Conservation (phyloP, 1,140 invertebrate genomes). For the Solen grandis region DNA sequence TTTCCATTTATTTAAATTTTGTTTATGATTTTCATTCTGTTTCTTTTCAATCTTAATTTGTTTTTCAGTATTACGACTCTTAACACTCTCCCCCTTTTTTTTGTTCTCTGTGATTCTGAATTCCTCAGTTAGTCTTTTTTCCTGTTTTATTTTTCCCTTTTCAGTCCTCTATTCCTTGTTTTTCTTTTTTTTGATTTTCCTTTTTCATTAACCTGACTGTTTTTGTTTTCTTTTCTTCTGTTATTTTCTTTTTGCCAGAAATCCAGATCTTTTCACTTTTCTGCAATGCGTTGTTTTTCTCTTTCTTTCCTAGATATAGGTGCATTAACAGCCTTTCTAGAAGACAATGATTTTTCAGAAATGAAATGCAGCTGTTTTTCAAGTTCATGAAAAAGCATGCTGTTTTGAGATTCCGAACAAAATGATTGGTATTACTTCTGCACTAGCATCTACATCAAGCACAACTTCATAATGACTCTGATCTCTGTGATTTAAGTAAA, state of each 20-base stretch:
- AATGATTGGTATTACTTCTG: not conserved
- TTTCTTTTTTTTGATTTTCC: not conserved
- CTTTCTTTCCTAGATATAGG: not conserved
- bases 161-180: not conserved
- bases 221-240: not conserved
- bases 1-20: too few relatives aligned
- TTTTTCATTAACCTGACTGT: not conserved
- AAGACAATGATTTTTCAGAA: too few relatives aligned
- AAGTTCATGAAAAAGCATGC: not conserved
- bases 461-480: conserved; percentile 25
- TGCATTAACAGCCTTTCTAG: too few relatives aligned
- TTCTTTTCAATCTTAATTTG: too few relatives aligned
- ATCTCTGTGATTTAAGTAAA: conserved; percentile 5
- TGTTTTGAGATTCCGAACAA: not conserved
- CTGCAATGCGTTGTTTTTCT: conserved; percentile 3
- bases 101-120: not conserved
- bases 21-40: not conserved
- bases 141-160: conserved; percentile 2
- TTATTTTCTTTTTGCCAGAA: not conserved
- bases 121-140: not conserved
- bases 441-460: not conserved
- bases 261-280: too few relatives aligned
- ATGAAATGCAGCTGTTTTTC: not conserved
- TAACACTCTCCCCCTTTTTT: not conserved
- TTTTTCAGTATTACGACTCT: too few relatives aligned